Evolutionary conservation across 1,140 invertebrate genomes (phyloP).

Genomic region (Drosophila lini): DNA sequence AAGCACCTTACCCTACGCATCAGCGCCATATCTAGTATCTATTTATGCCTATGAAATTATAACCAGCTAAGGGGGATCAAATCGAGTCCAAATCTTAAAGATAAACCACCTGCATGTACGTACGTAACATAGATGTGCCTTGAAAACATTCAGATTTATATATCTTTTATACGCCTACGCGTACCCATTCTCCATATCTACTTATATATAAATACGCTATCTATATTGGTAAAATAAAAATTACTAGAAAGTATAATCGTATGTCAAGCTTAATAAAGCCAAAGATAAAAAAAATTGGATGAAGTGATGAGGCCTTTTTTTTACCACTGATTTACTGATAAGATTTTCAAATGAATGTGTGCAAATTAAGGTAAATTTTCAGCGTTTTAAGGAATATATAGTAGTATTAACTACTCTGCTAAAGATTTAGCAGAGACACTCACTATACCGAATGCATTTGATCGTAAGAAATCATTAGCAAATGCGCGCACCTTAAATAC

Average conservation of each 20-base stretch:
- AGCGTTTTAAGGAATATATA: not conserved
- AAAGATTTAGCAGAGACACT: not conserved
- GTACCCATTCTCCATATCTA: conserved; percentile 33
- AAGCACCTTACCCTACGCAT: conserved; percentile 20
- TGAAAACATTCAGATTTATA: conserved; percentile 17
- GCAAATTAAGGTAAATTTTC: not conserved
- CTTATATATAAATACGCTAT: conserved; percentile 10
- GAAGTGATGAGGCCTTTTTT: not conserved
- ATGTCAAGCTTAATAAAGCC: conserved; percentile 59
- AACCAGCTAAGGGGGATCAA: conserved; percentile 29
- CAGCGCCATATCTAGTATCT: conserved; percentile 47
- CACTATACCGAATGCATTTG: not conserved
- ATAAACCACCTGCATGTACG: conserved; percentile 10
- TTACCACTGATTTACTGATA: not conserved
- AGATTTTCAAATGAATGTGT: not conserved
- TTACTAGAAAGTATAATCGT: conserved; percentile 30
- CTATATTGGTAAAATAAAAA: conserved; percentile 22
- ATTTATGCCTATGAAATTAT: conserved; percentile 35
- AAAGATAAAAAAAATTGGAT: conserved; percentile 44
- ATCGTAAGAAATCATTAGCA: not conserved
- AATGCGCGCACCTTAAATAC: not conserved
- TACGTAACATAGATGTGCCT: conserved; percentile 27
- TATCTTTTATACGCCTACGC: conserved; percentile 15
- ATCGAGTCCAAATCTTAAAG: conserved; percentile 13
- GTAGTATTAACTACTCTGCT: not conserved